These are phyloP conservation scores for Tokudaia tokunoshimensis DNA, from an alignment of 2,797 vertebrate genomes.

Conservation along the genomic window DNA sequence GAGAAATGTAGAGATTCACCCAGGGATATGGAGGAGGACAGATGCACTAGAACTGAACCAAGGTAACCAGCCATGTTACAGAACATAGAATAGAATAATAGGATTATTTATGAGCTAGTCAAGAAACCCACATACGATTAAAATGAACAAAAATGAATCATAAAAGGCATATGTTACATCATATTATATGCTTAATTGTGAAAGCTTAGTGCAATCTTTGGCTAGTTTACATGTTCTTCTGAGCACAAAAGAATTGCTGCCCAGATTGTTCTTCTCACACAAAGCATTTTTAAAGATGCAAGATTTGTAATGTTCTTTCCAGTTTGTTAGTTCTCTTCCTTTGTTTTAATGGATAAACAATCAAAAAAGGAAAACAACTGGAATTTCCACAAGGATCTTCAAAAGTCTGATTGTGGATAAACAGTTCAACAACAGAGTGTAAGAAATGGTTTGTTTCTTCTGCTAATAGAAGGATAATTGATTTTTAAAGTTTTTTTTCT, in stretches of 20 bases:
- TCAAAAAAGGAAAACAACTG: not conserved
- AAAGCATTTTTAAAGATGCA: not conserved
- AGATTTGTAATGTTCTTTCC: not conserved
- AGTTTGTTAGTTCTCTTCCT: not conserved
- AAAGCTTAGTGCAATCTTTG: not conserved
- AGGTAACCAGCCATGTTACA: too few relatives aligned
- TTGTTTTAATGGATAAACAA: not conserved
- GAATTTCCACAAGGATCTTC: not conserved
- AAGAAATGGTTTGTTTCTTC: not conserved
- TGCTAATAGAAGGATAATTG: not conserved
- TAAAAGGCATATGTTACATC: not conserved
- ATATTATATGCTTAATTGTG: not conserved
- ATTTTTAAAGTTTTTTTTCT: slow-evolving; percentile 18
- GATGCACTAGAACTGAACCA: too few relatives aligned
- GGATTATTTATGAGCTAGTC: too few relatives aligned
- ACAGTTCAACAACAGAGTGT: not conserved
- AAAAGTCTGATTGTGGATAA: not conserved
- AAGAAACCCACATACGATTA: not conserved
- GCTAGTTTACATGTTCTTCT: not conserved
- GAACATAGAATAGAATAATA: too few relatives aligned
- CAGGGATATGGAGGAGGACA: too few relatives aligned
- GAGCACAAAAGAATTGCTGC: not conserved
- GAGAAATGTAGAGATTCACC: too few relatives aligned
- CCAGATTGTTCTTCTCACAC: not conserved
- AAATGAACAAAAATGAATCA: not conserved